A percentile compares a stretch with the other conserved stretches of the same genome.
phyloP scores from a whole-genome alignment of 2,113 vertebrate genomes.

The Gymnocephalus cernua region DNA sequence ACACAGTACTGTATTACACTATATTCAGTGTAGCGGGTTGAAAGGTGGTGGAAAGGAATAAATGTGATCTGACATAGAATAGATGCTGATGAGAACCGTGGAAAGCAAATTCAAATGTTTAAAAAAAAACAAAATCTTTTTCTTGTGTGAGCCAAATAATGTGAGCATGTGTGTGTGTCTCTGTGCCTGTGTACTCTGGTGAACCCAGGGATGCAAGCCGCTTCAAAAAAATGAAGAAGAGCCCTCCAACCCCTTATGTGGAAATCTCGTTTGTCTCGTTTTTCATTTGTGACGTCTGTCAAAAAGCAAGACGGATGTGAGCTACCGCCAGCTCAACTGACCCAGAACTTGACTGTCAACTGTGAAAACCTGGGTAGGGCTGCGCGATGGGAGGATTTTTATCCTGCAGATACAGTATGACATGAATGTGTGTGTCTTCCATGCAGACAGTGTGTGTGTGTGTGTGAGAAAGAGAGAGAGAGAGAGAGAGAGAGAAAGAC shows the following conservation, averaged over 20 bases:
- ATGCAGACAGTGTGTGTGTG: conserved; percentile 4
- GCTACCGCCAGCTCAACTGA: conserved; percentile 56
- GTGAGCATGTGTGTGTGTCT: not conserved
- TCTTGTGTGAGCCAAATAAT: conserved; percentile 10
- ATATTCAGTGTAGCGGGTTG: not conserved
- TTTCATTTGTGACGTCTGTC: conserved; percentile 60
- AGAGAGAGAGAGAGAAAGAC: not conserved
- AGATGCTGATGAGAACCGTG: conserved; percentile 26
- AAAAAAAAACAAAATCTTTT: not conserved
- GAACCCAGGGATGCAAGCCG: conserved; percentile 12
- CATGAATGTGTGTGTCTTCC: conserved; percentile 51
- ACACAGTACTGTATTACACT: not conserved
- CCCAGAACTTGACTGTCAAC: conserved; percentile 72
- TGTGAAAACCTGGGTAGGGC: conserved; percentile 63
- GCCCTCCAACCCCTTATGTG: conserved; percentile 43
- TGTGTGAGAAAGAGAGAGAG: not conserved
- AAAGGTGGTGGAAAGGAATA: conserved; percentile 21
- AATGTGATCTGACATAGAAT: conserved; percentile 36
- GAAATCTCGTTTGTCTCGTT: conserved; percentile 76
- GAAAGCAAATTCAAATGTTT: conserved; percentile 37
- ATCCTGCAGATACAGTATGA: conserved; percentile 56
- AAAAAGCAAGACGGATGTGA: conserved; percentile 55
- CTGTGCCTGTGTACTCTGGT: not conserved
- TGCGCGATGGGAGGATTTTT: conserved; percentile 36
- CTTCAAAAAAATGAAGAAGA: conserved; percentile 38